phyloP scores from a whole-genome alignment of 1,140 invertebrate species.

The Eupeodes corollae region DNA sequence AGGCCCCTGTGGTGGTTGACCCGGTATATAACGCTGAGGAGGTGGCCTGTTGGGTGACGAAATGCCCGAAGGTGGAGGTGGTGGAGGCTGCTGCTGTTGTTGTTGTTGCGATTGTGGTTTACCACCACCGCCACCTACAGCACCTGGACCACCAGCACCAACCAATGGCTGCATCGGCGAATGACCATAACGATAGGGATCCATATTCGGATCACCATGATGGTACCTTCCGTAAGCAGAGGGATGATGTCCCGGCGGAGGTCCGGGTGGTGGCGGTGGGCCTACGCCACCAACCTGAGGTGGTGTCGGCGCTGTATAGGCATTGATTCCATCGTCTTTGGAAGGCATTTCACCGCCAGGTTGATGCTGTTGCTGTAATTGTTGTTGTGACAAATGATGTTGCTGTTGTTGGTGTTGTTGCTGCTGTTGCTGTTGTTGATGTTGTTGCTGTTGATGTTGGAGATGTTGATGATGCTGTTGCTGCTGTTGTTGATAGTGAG shows the following conservation, averaged over 20 bases:
- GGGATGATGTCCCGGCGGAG: constrained; percentile 21
- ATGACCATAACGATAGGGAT: constrained; percentile 34
- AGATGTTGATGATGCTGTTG: constrained; percentile 15
- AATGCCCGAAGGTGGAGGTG: constrained; percentile 15
- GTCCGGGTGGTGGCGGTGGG: constrained; percentile 19
- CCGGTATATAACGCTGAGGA: constrained; percentile 34
- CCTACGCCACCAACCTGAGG: constrained; percentile 17
- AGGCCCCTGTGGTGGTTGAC: constrained; percentile 58
- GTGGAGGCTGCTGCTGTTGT: constrained; percentile 2
- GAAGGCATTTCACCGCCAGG: constrained; percentile 1
- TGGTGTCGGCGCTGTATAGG: constrained; percentile 24
- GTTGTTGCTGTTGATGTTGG: constrained; percentile 27
- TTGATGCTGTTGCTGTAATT: constrained; percentile 20
- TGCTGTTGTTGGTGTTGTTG: constrained; percentile 29
- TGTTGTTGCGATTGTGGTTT: constrained; percentile 19
- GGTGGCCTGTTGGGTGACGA: constrained; percentile 32
- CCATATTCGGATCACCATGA: constrained; percentile 28
- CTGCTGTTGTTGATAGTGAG: background rate
- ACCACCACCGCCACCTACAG: constrained; percentile 5
- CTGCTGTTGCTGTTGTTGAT: constrained; percentile 26
- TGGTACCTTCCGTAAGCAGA: constrained; percentile 29
- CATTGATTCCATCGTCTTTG: constrained; percentile 5
- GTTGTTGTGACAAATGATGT: constrained; percentile 22
- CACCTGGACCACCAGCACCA: constrained; percentile 15
- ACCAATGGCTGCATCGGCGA: constrained; percentile 21